These are phyloP conservation scores for Odontophorus gujanensis DNA, from an alignment of 2,113 vertebrate species.

Conservation along the genomic window DNA sequence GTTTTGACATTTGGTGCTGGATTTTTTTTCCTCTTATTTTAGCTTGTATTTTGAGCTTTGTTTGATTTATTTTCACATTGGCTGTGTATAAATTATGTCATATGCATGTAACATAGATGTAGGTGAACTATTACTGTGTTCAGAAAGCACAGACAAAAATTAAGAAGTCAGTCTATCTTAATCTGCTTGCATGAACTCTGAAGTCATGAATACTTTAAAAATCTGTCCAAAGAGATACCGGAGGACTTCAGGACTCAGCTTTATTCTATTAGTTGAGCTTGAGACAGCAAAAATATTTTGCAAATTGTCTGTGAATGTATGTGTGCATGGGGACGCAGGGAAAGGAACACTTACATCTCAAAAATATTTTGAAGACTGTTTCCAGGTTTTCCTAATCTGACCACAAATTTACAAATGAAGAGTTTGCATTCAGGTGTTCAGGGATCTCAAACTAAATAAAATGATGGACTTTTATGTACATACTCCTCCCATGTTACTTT, in stretches of 20 bases:
- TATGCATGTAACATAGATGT: fast-evolving
- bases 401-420: not conserved
- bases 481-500: not conserved
- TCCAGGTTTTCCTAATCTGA: not conserved
- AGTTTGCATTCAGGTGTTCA: not conserved
- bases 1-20: not conserved
- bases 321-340: not conserved
- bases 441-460: not conserved
- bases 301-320: not conserved
- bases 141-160: not conserved
- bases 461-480: not conserved
- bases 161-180: not conserved
- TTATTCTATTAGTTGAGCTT: not conserved
- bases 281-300: not conserved
- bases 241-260: not conserved
- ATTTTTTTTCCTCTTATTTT: not conserved
- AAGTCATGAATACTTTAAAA: not conserved
- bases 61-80: not conserved
- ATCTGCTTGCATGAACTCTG: not conserved
- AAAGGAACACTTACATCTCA: not conserved
- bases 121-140: not conserved
- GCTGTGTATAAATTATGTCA: not conserved
- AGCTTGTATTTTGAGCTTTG: not conserved
- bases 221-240: not conserved
- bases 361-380: not conserved